Conservation (phyloP, 2,888 invertebrate species). For the Drosophila histrio region DNA sequence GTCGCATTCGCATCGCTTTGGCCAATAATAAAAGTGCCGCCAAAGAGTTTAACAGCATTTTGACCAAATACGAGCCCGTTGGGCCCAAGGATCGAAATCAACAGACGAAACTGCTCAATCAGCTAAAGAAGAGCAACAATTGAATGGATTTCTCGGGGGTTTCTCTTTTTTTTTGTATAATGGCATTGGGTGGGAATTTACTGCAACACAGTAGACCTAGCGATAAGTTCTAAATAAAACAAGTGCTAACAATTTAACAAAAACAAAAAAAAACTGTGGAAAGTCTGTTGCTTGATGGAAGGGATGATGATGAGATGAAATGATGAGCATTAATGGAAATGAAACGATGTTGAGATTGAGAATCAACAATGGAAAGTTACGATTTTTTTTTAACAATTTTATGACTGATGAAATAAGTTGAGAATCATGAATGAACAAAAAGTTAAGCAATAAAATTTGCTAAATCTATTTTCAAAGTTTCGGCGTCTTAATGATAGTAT, state of each 20-base stretch:
- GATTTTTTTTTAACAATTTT: too few relatives aligned
- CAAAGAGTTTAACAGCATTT: background rate
- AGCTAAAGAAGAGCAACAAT: slow-evolving; percentile 3
- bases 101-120: slow-evolving; percentile 5
- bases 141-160: background rate
- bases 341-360: too few relatives aligned
- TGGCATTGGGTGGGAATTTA: background rate
- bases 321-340: too few relatives aligned
- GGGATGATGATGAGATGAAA: too few relatives aligned
- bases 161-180: background rate
- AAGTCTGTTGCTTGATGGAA: too few relatives aligned
- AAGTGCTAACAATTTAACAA: background rate
- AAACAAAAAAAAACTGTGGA: background rate
- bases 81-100: slow-evolving; percentile 10
- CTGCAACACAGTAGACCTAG: background rate
- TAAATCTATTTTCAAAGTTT: too few relatives aligned
- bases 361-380: background rate
- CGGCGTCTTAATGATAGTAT: too few relatives aligned
- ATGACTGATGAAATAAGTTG: too few relatives aligned
- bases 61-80: background rate
- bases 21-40: background rate
- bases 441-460: too few relatives aligned
- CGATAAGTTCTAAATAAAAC: slow-evolving; percentile 5
- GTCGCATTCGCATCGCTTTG: slow-evolving; percentile 5
- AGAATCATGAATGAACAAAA: too few relatives aligned